Evolutionary conservation across 2,888 invertebrate species (phyloP), one percentile per base, ranked within the genome.

Genomic region (Hipparchia sbordonii): DNA sequence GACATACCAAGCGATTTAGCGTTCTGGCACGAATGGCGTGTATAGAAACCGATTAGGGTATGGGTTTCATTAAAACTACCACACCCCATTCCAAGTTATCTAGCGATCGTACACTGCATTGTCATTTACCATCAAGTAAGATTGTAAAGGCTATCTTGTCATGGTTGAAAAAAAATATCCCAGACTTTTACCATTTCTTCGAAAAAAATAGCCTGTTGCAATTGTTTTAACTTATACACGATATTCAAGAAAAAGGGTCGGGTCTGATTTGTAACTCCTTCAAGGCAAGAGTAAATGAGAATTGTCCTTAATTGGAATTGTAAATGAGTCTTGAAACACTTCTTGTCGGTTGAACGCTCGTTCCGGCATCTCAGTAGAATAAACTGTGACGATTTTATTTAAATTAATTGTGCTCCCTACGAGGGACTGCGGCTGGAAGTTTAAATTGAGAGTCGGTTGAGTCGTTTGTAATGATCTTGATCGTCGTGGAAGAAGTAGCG

Each of bases 311-410:
- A 92, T 92, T 92, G 90, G 90, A 92, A 92, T 92, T 91, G 91
- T 91, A 92, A 92, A 92, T 92, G 91, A 92, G 91, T 88, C 88
- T 87, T 88, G 89, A 86, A 90, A 89, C 89, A 86, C 87, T 90
- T 90, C 91, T 90, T 90, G 90, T 87, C 87, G 87, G 89, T 88
- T 88, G 88, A 88, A 89, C 86, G 89, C 86, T 85, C 88, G 85
- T 83, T 83, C 84, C 82, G 84, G 86, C 88, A 87, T 89, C 89
- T 88, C 89, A 85, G 87, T 89, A 87, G 87, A 91, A 89, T 90
- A 92, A 91, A 91, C 90, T 91, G 90, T 87, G 90, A 91, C 89
- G 91, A 90, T 92, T 92, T 89, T 87, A 90, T 92, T 90, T 90
- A 90, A 92, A 92, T 91, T 89, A 90, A 92, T 92, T 89, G 87